phyloP scores from a whole-genome alignment of 2,888 invertebrate genomes.

The Pristionchus maxplancki region DNA sequence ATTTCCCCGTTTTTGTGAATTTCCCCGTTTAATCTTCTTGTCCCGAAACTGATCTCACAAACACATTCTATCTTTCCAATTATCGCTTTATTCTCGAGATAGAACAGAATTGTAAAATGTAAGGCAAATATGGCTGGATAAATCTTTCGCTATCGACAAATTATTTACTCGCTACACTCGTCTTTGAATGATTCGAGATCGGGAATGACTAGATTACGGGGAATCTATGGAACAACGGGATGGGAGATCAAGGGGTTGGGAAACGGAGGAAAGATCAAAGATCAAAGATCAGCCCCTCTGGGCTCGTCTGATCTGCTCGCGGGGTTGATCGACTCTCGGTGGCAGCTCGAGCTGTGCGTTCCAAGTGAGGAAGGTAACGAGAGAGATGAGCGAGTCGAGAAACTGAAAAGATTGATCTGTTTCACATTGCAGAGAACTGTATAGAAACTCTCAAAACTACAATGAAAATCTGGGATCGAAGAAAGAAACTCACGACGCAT shows the following conservation, averaged over 20 bases:
- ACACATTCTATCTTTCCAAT: not conserved
- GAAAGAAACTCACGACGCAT: not conserved
- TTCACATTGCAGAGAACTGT: not conserved
- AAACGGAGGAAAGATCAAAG: not conserved
- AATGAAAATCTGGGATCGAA: not conserved
- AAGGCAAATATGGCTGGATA: not conserved
- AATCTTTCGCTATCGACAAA: conserved; percentile 3
- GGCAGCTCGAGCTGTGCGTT: conserved; percentile 16
- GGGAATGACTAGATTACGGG: not conserved
- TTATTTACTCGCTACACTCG: not conserved
- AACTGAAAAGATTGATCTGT: not conserved
- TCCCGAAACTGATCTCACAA: not conserved
- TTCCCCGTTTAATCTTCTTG: conserved; percentile 8
- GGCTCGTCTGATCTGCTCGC: not conserved
- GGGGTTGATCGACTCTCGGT: not conserved
- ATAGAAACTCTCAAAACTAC: not conserved
- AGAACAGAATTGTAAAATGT: not conserved
- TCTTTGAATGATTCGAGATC: not conserved
- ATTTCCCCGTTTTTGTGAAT: not conserved
- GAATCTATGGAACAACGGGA: conserved; percentile 4
- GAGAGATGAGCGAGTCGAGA: conserved; percentile 25
- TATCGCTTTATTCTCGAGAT: conserved; percentile 27
- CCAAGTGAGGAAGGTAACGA: conserved; percentile 28
- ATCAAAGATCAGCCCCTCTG: conserved; percentile 23
- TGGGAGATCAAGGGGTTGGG: not conserved